Percentiles rank a stretch among this genome's conserved stretches.
phyloP scores from a whole-genome alignment of 1,140 invertebrate species.

The honey bee (Apis mellifera) region Amel_HAv3.1 CM009941.2:15179501-15180000 shows the following conservation, averaged over 20 bases:
- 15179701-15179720: background rate
- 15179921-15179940: conserved; percentile 33
- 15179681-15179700: background rate
- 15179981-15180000: background rate
- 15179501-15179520: conserved; percentile 71
- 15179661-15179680: conserved; percentile 9
- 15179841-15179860: background rate
- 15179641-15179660: conserved; percentile 53
- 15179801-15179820: background rate
- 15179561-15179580: conserved; percentile 38
- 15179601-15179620: conserved; percentile 10
- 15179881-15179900: background rate
- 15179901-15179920: background rate
- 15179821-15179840: background rate
- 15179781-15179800: background rate
- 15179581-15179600: conserved; percentile 56
- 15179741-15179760: too few species aligned
- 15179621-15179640: conserved; percentile 25
- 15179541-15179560: conserved; percentile 47
- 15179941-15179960: background rate
- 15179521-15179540: conserved; percentile 77
- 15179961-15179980: background rate
- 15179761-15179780: background rate
- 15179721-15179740: background rate
- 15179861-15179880: background rate